Conservation (phyloP, 1,140 invertebrate species). For the Aricia agestis region DNA sequence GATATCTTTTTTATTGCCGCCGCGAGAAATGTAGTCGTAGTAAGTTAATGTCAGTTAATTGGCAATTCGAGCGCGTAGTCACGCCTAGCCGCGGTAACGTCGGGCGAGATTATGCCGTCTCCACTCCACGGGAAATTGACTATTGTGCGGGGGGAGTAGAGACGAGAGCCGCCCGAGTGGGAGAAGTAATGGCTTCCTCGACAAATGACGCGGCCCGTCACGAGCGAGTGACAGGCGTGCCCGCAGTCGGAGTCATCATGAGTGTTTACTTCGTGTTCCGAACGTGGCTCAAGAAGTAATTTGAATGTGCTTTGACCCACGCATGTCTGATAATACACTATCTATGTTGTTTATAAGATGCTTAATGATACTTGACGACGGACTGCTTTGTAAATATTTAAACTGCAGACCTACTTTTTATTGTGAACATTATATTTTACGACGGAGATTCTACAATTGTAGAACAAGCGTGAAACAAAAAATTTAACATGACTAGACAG, state of each 20-base stretch:
- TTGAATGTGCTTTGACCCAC: slow-evolving; percentile 23
- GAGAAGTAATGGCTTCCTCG: slow-evolving; percentile 31
- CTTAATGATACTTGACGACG: not conserved
- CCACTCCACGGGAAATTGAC: not conserved
- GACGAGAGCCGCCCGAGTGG: not conserved
- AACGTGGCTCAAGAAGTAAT: slow-evolving; percentile 1
- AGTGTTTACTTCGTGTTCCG: slow-evolving; percentile 17
- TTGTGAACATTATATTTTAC: not conserved
- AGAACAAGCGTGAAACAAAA: too few relatives aligned
- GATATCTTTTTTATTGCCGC: slow-evolving; percentile 41
- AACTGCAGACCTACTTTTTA: not conserved
- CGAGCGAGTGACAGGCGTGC: slow-evolving; percentile 31
- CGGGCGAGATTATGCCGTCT: not conserved
- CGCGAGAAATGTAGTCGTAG: slow-evolving; percentile 47
- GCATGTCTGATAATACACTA: slow-evolving; percentile 5
- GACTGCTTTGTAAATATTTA: not conserved
- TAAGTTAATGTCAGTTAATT: slow-evolving; percentile 57
- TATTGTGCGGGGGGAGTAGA: not conserved
- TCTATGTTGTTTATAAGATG: slow-evolving; percentile 6
- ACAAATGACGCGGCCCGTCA: slow-evolving; percentile 37
- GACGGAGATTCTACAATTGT: not conserved
- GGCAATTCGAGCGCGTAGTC: slow-evolving; percentile 56
- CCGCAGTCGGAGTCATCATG: slow-evolving; percentile 16
- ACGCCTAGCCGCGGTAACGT: slow-evolving; percentile 35
- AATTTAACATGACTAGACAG: too few relatives aligned